phyloP scores from a whole-genome alignment of 2,113 vertebrate species.

The Tragelaphus strepsiceros region DNA sequence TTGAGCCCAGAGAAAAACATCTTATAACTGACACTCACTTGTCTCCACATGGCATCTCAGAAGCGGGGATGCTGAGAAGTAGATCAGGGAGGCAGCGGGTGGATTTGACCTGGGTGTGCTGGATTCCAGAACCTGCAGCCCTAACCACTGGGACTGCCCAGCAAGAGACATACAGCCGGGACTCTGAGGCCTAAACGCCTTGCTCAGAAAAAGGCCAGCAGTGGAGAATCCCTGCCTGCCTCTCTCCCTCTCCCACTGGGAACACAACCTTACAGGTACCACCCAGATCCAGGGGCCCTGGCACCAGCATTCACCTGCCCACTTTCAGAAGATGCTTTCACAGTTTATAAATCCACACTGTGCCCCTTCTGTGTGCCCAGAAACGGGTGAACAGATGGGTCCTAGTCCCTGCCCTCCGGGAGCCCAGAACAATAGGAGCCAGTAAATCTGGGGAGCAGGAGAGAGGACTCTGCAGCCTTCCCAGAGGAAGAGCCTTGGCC shows the following conservation, averaged over 20 bases:
- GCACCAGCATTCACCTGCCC: not conserved
- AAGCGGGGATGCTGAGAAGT: not conserved
- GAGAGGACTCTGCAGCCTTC: not conserved
- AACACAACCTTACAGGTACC: fast-evolving
- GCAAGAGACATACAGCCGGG: not conserved
- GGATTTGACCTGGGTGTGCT: not conserved
- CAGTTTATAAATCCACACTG: not conserved
- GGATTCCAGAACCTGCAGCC: not conserved
- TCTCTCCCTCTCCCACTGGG: not conserved
- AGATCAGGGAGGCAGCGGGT: not conserved
- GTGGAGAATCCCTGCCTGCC: not conserved
- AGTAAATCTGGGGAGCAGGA: not conserved
- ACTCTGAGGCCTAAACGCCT: not conserved
- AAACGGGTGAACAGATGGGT: not conserved
- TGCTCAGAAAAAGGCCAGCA: not conserved
- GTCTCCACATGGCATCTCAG: not conserved
- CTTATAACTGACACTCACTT: not conserved
- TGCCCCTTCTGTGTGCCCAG: not conserved
- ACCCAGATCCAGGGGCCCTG: not conserved
- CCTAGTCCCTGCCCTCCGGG: not conserved
- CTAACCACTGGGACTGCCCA: not conserved
- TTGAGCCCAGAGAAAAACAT: not conserved
- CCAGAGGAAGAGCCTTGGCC: not conserved
- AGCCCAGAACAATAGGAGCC: fast-evolving
- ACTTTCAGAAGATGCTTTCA: not conserved